Base-by-base conservation (phyloP, 1,140 invertebrate species). In the Aphidius ervi region DNA sequence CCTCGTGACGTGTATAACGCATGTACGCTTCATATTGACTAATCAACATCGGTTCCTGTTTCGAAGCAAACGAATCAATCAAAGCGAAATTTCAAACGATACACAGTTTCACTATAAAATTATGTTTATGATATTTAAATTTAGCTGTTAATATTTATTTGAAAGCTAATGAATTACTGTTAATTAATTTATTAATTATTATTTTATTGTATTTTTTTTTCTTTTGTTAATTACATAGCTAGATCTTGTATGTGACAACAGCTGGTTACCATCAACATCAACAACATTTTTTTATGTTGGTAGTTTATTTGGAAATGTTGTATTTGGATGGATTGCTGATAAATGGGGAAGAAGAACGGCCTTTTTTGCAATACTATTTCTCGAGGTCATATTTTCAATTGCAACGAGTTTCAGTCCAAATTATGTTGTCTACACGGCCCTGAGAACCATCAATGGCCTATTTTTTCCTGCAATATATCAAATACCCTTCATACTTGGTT, bases 401-500 rank as follows among this genome's bases (percentile, higher is more conserved):
- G 82, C 83, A 9, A 87, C 86, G 10, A 85, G 86, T 23, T 88
- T 89, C 73, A 83, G 86, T n/a, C 82, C 81, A 4, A 83, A 85
- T 59, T 88, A 88, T 69, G 82, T 82, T 68, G 82, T 81, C 5
- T 90, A 88, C 72, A 82, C 84, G 4, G 80, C 81, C 6, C 70
- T 88, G 41, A 82, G 88, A 54, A 83, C 87, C 43, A 75, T 85
- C 41, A 84, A 85, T 54, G 88, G 88, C 43, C 79, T 89, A 46
- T 87, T 88, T 65, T 87, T 90, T 65, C 88, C 88, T 41, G 86
- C 88, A 31, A 78, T 89, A 63, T 87, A 87, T 70, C 86, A 87
- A 66, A 84, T 86, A 68, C 87, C 87, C 31, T 87, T 88, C 63
- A 87, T 88, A 64, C 73, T 89, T 56, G 86, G 84, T 84, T 67